phyloP scores from a whole-genome alignment of 1,140 invertebrate genomes.

The Venturia canescens region DNA sequence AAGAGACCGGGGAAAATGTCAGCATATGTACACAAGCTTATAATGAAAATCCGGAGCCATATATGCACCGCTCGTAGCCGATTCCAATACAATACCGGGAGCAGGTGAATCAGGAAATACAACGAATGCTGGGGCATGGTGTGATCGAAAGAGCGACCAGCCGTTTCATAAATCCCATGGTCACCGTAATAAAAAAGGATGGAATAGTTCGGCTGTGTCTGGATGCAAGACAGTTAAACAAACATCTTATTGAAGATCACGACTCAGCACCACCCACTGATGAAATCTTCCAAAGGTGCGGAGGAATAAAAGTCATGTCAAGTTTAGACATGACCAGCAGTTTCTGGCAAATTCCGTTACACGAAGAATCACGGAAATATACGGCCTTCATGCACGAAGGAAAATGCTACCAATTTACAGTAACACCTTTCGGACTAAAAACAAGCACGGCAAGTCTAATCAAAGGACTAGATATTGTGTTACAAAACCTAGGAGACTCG shows the following conservation, averaged over 20 bases:
- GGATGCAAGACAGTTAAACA: slow-evolving; percentile 65
- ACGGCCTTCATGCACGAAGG: no score
- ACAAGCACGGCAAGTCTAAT: no score
- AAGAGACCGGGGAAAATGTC: neutral
- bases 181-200: slow-evolving; percentile 59
- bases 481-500: no score
- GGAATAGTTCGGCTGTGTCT: slow-evolving; percentile 61
- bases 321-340: slow-evolving; percentile 64
- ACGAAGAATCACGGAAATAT: no score
- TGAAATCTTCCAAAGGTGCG: slow-evolving; percentile 57
- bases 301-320: slow-evolving; percentile 54
- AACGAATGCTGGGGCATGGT: slow-evolving; percentile 50
- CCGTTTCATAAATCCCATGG: slow-evolving; percentile 62
- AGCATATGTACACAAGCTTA: slow-evolving; percentile 6
- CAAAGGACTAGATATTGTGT: no score
- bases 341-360: no score
- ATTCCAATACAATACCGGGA: slow-evolving; percentile 48
- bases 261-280: slow-evolving; percentile 59
- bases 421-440: slow-evolving; percentile 65
- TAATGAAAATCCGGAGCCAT: slow-evolving; percentile 5
- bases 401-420: slow-evolving; percentile 61
- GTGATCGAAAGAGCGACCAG: slow-evolving; percentile 58
- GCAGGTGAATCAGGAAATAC: slow-evolving; percentile 39
- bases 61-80: slow-evolving; percentile 49
- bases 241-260: slow-evolving; percentile 58